phyloP scores from a whole-genome alignment of 1,140 invertebrate species.

The Ips typographus region DNA sequence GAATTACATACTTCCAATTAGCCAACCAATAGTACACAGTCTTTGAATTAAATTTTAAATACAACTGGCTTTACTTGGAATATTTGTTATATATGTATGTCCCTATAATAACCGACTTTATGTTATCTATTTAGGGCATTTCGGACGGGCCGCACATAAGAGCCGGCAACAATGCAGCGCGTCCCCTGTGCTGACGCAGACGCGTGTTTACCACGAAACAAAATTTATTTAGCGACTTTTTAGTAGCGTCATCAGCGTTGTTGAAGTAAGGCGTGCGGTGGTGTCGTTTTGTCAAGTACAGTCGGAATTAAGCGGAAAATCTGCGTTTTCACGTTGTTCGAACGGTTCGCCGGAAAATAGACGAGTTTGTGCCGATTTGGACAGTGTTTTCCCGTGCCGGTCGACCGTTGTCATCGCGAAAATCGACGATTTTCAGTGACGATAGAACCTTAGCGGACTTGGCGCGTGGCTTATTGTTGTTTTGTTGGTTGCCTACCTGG shows the following conservation, averaged over 20 bases:
- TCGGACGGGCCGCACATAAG: too few species aligned
- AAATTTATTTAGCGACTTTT: background rate
- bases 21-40: too few species aligned
- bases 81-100: background rate
- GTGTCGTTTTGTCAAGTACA: conserved; percentile 7
- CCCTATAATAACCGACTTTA: too few species aligned
- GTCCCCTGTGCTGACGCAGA: background rate
- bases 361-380: conserved; percentile 4
- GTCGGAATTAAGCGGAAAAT: conserved; percentile 26
- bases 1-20: too few species aligned
- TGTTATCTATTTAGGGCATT: too few species aligned
- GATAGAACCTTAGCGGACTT: conserved; percentile 19
- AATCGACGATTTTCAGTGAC: conserved; percentile 25
- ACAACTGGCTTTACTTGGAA: too few species aligned
- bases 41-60: too few species aligned
- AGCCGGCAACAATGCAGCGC: too few species aligned
- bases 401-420: conserved; percentile 24
- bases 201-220: conserved; percentile 9
- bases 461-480: conserved; percentile 32
- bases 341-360: conserved; percentile 16
- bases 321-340: conserved; percentile 15
- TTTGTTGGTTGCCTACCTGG: conserved; percentile 43
- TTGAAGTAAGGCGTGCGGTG: background rate
- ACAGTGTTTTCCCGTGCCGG: conserved; percentile 13
- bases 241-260: conserved; percentile 29